Evolutionary conservation across 1,140 invertebrate species (phyloP).

Genomic region (Panonychus citri): DNA sequence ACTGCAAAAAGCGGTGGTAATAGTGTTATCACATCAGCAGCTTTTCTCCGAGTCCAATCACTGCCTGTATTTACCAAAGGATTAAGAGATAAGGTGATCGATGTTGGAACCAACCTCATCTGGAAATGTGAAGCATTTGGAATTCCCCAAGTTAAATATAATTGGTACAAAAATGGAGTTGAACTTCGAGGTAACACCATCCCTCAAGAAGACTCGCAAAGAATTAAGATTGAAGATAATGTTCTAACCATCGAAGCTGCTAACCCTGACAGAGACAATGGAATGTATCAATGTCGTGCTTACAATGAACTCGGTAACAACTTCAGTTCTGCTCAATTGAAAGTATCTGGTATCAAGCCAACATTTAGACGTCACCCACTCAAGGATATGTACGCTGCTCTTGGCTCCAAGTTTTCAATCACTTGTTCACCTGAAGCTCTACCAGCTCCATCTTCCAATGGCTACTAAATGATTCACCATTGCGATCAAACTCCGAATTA

Average conservation of each 20-base stretch:
- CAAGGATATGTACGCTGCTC: conserved; percentile 62
- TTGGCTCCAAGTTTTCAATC: conserved; percentile 73
- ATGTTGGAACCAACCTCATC: conserved; percentile 43
- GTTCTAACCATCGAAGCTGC: conserved; percentile 55
- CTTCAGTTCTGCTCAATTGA: conserved; percentile 66
- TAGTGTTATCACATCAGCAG: conserved; percentile 39
- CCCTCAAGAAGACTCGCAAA: conserved; percentile 11
- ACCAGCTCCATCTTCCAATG: conserved; percentile 59
- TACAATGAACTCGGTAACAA: conserved; percentile 60
- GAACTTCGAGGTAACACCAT: too few relatives aligned
- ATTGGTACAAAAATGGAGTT: conserved; percentile 65
- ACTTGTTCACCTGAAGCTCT: conserved; percentile 80
- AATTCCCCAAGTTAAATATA: conserved; percentile 74
- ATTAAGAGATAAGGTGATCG: conserved; percentile 62
- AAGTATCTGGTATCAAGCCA: conserved; percentile 61
- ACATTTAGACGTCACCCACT: conserved; percentile 72
- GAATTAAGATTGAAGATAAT: conserved; percentile 44
- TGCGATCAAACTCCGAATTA: conserved; percentile 41
- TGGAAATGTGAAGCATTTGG: conserved; percentile 91
- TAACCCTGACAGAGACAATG: conserved; percentile 52
- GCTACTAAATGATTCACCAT: conserved; percentile 47
- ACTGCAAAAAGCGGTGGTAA: conserved; percentile 54
- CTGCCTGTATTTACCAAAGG: conserved; percentile 79
- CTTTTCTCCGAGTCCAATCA: conserved; percentile 60
- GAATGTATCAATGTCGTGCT: conserved; percentile 88